Base-by-base conservation (phyloP, 53 echinoderm and acorn worm species). In the Actinopyga echinites region DNA sequence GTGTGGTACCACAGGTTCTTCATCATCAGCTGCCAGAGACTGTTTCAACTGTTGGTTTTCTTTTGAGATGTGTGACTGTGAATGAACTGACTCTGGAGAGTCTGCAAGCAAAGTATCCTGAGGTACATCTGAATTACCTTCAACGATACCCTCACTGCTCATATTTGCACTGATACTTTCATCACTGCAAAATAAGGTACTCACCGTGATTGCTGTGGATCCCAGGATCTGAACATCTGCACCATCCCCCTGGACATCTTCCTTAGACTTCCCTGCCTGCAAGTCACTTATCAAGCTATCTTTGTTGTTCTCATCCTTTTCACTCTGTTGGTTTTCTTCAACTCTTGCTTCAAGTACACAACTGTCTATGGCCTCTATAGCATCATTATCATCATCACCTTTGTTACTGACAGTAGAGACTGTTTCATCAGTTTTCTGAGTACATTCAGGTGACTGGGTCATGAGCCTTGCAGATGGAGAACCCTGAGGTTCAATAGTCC, bases 131-230 rank as follows among this genome's bases (percentile, higher is more conserved):
- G 49, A 49, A 49, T 49, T 49, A 49, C 49, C 49, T 17, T 49
- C 49, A 15, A 49, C 17, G 49, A 49, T 49, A 17, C 49, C 49
- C 49, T 49, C 49, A 49, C 49, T 49, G 49, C 49, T 49, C 49
- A 49, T 49, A 55, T 55, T 29, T 32, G 32, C 77, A 77, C 53
- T 55, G 77, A 30, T 45, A 77, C 77, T 49, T 32, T 77, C 77
- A 53, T 77, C 77, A 55, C 77, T 77, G 56, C 77, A 77, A 77
- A 77, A 77, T 77, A 77, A 77, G 77, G 77, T 77, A 77, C 77
- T 77, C 77, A 77, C 77, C 77, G 77, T 77, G 56, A 77, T 31
- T 77, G 77, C 56, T 55, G 54, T 77, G 21, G 77, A 77, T 26
- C 21, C 45, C 56, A 77, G 30, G 21, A 49, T 49, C 49, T 49